Percentiles rank a stretch among this genome's conserved stretches.
Conservation (phyloP, 2,888 invertebrate genomes). For the Cephonodes hylas region DNA sequence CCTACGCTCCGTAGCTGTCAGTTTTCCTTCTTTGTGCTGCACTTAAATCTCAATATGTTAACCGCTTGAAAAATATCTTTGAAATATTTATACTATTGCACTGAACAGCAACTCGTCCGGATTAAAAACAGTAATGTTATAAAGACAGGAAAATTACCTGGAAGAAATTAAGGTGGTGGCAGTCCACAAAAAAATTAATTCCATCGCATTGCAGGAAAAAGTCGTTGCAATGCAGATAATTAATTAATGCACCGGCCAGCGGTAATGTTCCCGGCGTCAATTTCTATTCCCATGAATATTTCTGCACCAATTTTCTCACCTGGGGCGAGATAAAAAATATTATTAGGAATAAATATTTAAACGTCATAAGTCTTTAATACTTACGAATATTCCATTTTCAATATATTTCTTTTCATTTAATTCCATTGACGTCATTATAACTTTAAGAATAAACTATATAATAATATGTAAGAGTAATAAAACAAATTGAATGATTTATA, state of each 20-base stretch:
- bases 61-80: too few relatives aligned
- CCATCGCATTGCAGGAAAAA: constrained; percentile 13
- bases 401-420: too few relatives aligned
- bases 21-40: too few relatives aligned
- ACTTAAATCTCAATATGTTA: too few relatives aligned
- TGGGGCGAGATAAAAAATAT: background rate
- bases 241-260: background rate
- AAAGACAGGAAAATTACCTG: background rate
- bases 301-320: constrained; percentile 4
- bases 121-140: background rate
- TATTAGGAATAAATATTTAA: background rate
- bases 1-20: too few relatives aligned
- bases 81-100: too few relatives aligned
- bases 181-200: constrained; percentile 11
- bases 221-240: constrained; percentile 13
- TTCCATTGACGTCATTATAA: too few relatives aligned
- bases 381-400: background rate
- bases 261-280: background rate
- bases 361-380: background rate
- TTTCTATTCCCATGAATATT: background rate
- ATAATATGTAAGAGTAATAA: too few relatives aligned
- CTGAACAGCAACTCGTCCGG: background rate
- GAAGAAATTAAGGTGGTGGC: background rate
- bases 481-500: too few relatives aligned
- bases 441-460: too few relatives aligned